A percentile compares a stretch with the other conserved stretches of the same genome.
These are phyloP conservation scores for Antheraea mylitta DNA, from an alignment of 1,140 invertebrate species.

Conservation along the genomic window DNA sequence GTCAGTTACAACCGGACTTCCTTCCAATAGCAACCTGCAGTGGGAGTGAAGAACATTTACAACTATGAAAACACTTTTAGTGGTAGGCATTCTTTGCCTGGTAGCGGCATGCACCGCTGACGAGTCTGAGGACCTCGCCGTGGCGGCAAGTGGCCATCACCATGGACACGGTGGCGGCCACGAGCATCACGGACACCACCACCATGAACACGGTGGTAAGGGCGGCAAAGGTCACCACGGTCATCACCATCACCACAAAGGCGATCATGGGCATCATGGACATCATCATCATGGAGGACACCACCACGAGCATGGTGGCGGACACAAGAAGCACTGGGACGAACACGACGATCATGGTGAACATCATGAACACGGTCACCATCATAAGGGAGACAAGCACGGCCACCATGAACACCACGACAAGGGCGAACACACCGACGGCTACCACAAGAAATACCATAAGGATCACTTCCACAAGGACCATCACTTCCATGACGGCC, in stretches of 20 bases:
- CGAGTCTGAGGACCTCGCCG: constrained; percentile 67
- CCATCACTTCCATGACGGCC: constrained; percentile 86
- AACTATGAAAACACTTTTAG: constrained; percentile 52
- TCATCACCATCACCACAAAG: constrained; percentile 81
- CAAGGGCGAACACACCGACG: constrained; percentile 84
- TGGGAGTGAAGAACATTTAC: constrained; percentile 23
- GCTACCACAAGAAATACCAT: constrained; percentile 86
- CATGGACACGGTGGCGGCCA: constrained; percentile 77
- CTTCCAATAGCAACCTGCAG: constrained; percentile 39
- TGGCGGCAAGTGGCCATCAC: constrained; percentile 68
- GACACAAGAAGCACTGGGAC: constrained; percentile 81
- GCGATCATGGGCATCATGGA: constrained; percentile 83
- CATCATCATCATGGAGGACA: constrained; percentile 83
- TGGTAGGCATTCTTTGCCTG: constrained; percentile 50
- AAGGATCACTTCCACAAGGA: constrained; percentile 88
- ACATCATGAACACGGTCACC: constrained; percentile 83
- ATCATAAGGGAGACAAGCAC: constrained; percentile 84
- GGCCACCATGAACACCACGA: constrained; percentile 85
- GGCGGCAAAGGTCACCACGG: constrained; percentile 78
- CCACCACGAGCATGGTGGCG: constrained; percentile 82
- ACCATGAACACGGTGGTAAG: constrained; percentile 77
- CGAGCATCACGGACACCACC: constrained; percentile 77
- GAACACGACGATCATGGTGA: constrained; percentile 82
- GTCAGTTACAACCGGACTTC: constrained; percentile 72
- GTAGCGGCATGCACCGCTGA: constrained; percentile 46